These are phyloP conservation scores for Beroe ovata DNA, from an alignment of 37 sponge, comb jelly and placozoan species.

Conservation along the genomic window DNA sequence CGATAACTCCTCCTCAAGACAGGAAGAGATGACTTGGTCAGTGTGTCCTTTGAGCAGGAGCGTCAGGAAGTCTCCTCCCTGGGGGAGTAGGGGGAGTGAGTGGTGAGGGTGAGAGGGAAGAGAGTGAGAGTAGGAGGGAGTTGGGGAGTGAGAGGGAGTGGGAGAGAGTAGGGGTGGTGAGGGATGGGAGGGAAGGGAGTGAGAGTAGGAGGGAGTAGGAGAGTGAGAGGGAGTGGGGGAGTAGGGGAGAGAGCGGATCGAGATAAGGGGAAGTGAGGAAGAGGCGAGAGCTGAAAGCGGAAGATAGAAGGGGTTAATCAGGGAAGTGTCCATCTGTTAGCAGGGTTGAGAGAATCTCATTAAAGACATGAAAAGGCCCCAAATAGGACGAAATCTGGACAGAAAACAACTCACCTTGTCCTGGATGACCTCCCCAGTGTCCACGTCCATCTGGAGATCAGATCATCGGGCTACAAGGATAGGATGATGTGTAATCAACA, in stretches of 20 bases:
- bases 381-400: too few species aligned
- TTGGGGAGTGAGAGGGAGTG: not conserved
- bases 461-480: not conserved
- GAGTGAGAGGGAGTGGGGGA: not conserved
- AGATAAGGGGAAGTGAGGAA: not conserved
- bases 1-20: not conserved
- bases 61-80: not conserved
- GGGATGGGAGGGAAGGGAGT: not conserved
- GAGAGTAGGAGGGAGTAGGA: not conserved
- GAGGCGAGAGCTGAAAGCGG: not conserved
- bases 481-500: too few species aligned
- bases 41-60: not conserved
- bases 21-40: not conserved
- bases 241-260: not conserved
- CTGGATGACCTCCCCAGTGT: slow-evolving; percentile 2
- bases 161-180: not conserved
- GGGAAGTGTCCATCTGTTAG: too few species aligned
- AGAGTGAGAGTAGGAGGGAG: not conserved
- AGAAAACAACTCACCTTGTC: slow-evolving; percentile 6
- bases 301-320: too few species aligned
- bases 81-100: not conserved
- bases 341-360: too few species aligned
- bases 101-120: not conserved
- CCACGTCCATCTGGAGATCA: slow-evolving; percentile 14
- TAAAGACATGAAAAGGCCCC: too few species aligned